Evolutionary conservation across 1,140 invertebrate species (phyloP).

Genomic region (Alviniconcha marisindica): DNA sequence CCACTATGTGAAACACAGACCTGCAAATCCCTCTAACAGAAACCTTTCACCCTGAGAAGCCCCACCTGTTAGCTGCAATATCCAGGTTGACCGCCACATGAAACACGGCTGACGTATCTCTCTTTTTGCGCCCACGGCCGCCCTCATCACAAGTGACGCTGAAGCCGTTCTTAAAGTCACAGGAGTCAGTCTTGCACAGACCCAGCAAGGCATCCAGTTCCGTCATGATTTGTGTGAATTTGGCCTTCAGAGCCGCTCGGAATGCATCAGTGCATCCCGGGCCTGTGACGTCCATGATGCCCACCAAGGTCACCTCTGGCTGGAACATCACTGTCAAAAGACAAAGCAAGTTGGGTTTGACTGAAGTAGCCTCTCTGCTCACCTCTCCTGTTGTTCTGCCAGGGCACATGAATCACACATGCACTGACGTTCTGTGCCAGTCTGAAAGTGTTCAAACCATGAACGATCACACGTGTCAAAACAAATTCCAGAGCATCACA

Average conservation of each 20-base stretch:
- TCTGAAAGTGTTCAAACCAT: too few relatives aligned
- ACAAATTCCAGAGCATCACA: too few relatives aligned
- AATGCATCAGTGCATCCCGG: conserved; percentile 38
- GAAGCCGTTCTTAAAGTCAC: conserved; percentile 38
- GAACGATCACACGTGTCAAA: too few relatives aligned
- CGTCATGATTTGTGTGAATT: conserved; percentile 36
- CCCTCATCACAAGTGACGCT: conserved; percentile 24
- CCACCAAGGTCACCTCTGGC: conserved; percentile 33
- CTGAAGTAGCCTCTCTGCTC: too few relatives aligned
- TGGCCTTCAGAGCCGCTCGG: conserved; percentile 12
- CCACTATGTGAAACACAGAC: conserved; percentile 4
- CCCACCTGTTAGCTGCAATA: conserved; percentile 33
- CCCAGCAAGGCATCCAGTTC: conserved; percentile 39
- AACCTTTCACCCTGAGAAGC: too few relatives aligned
- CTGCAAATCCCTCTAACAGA: too few relatives aligned
- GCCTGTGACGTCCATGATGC: conserved; percentile 41
- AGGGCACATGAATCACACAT: too few relatives aligned
- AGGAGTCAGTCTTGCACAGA: conserved; percentile 35
- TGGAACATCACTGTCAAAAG: conserved; percentile 40
- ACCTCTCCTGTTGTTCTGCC: too few relatives aligned
- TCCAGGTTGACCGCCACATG: conserved; percentile 30
- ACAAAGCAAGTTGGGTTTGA: too few relatives aligned
- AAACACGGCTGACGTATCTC: background rate
- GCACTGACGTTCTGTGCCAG: too few relatives aligned
- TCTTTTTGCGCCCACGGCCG: background rate